A percentile compares a stretch with the other conserved stretches of the same genome.
phyloP scores from a whole-genome alignment of 1,140 invertebrate species.

The Drosophila insularis region DNA sequence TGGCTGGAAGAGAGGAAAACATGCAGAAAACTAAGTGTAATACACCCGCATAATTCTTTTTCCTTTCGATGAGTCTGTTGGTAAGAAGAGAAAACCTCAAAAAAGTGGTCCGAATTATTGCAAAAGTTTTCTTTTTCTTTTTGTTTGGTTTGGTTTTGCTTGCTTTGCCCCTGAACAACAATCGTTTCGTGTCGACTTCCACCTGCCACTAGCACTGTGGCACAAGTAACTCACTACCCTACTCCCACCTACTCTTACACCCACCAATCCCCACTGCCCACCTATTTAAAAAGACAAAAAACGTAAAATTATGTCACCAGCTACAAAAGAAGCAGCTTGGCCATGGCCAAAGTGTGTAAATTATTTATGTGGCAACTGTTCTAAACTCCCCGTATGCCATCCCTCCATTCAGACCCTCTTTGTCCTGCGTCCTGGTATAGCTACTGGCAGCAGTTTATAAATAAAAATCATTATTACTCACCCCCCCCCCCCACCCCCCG shows the following conservation, averaged over 20 bases:
- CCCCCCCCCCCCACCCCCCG: not conserved
- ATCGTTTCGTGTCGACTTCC: not conserved
- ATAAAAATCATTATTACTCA: conserved; percentile 70
- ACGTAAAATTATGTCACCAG: conserved; percentile 70
- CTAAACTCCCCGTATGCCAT: not conserved
- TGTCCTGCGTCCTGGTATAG: not conserved
- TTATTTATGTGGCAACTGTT: conserved; percentile 76
- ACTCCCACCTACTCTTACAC: not conserved
- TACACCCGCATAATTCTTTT: too few relatives aligned
- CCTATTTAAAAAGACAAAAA: conserved; percentile 24
- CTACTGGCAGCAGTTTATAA: conserved; percentile 60
- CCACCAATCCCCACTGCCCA: not conserved
- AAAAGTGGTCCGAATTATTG: conserved; percentile 2
- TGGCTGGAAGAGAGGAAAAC: not conserved
- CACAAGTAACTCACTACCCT: not conserved
- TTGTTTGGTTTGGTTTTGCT: not conserved
- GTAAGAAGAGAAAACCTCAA: not conserved
- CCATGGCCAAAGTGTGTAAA: conserved; percentile 52
- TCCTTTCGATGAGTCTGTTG: too few relatives aligned
- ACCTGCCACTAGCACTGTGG: not conserved
- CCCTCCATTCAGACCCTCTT: conserved; percentile 18
- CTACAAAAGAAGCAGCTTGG: conserved; percentile 24
- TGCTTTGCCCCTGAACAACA: not conserved
- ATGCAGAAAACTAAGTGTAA: not conserved
- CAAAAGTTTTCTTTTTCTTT: not conserved